Evolutionary conservation across 2,797 vertebrate species (phyloP).

Genomic region (Gallinago solitaria): DNA sequence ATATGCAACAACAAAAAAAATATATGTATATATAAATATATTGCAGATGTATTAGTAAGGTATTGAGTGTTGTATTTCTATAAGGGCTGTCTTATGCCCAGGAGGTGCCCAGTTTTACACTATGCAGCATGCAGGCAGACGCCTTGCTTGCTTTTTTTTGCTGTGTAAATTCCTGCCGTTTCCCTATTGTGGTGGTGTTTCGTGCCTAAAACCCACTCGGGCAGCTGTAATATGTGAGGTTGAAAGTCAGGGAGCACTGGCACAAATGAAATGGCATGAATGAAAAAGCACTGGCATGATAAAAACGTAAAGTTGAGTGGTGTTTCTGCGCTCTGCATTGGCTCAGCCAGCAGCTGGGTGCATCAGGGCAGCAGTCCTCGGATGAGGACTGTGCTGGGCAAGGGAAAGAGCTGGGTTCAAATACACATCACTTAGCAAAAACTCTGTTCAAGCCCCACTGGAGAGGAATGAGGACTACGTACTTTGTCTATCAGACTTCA

Average conservation of each 20-base stretch:
- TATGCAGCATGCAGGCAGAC: neutral
- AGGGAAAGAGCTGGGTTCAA: neutral
- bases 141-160: neutral
- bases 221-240: neutral
- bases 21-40: too few relatives aligned
- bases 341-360: neutral
- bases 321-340: neutral
- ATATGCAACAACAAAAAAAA: neutral
- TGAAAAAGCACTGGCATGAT: neutral
- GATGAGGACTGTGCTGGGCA: neutral
- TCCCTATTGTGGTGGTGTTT: neutral
- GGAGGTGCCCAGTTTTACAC: neutral
- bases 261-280: neutral
- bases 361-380: neutral
- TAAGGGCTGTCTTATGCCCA: neutral
- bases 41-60: neutral
- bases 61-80: neutral
- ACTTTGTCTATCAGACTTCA: neutral
- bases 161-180: neutral
- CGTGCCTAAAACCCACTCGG: neutral
- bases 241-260: neutral
- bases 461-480: neutral
- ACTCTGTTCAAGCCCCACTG: neutral
- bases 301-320: neutral
- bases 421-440: neutral